Base-by-base conservation (phyloP, 2,113 vertebrate genomes). In the Thunnus maccoyii region DNA sequence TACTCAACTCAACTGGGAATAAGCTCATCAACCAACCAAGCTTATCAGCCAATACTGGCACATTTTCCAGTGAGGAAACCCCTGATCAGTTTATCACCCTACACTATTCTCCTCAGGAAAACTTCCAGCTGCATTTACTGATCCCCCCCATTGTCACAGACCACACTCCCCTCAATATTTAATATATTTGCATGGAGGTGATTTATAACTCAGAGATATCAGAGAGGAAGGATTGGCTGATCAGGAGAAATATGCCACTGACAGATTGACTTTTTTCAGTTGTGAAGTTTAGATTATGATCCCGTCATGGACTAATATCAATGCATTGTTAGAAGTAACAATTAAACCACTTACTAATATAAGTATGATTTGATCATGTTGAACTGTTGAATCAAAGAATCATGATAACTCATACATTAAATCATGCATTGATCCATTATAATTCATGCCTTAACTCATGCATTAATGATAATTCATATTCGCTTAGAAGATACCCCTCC, bases 11-110 rank as follows among this genome's bases (percentile, higher is more conserved):
- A 51, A 44, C 54, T 12, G 83, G 87, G 83, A 92, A 86, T 54
- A 64, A 71, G 44, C 78, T 65, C 83, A 88, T 89, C 85, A 83
- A 66, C 72, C 73, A 61, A 75, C 46, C 4, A 65, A 79, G 85
- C 69, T 57, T 83, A 78, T 86, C 85, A 78, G 81, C 70, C 72
- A 64, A 77, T 44, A 46, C 32, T 36, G n/a, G 57, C 52, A 62
- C 15, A 25, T 71, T 84, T 70, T 72, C 70, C 84, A 57, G n/a
- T 64, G 84, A 70, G 70, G 82, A 87, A 78, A 80, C 50, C 65
- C 70, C 27, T 62, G 56, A 58, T 85, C 79, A 79, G 67, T 82
- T 83, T 54, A 88, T 86, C 81, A 58, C 72, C 79, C 83, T 68
- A 54, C 44, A 13, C 72, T 47, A 64, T 81, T 85, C 65, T 75